Base-by-base conservation (phyloP, 2,113 vertebrate genomes). In the Raja brachyura region DNA sequence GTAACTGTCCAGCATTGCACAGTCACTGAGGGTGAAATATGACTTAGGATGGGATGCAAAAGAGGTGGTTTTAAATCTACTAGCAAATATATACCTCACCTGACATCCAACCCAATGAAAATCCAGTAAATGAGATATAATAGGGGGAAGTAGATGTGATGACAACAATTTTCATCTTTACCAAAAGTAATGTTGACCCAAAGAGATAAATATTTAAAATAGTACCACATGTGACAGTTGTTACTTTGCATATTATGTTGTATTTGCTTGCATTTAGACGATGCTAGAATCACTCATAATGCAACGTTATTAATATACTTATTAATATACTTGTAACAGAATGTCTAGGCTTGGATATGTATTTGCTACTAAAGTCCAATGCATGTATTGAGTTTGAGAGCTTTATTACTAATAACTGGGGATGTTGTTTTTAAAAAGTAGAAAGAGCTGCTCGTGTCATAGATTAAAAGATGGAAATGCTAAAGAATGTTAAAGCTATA, bases 1-100 rank as follows among this genome's bases (percentile, higher is more conserved):
- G 81, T 86, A 88, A 88, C 83, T 88, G 59, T 88, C 83, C 31
- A 18, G 61, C 83, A 63, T 31, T 88, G 59, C 18, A 88, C 31
- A 14, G 10, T 31, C 59, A 88, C 2, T 2, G 75, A 73, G n/a
- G n/a, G 75, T 33, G n/a, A 77, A 77, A 77, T 77, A 33, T 33
- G 75, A 77, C 75, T 75, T 75, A 3, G n/a, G 31, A 14, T 28
- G 28, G 5, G 59, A 66, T 61, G 14, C 28, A 66, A 0, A 31
- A 31, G 28, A 31, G 83, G 59, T 16, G 16, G 59, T 66, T 14
- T 88, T 7, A 5, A 18, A 18, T 63, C n/a, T 88, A 61, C n/a
- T 18, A 59, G 11, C 59, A 88, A 16, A 14, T n/a, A 31, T 14
- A 66, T 5, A 25, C 56, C 11, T 3, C 54, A n/a, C 81, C 81